Evolutionary conservation across 2,113 vertebrate genomes (phyloP).

Genomic region (Rhegmatorhina hoffmannsi): DNA sequence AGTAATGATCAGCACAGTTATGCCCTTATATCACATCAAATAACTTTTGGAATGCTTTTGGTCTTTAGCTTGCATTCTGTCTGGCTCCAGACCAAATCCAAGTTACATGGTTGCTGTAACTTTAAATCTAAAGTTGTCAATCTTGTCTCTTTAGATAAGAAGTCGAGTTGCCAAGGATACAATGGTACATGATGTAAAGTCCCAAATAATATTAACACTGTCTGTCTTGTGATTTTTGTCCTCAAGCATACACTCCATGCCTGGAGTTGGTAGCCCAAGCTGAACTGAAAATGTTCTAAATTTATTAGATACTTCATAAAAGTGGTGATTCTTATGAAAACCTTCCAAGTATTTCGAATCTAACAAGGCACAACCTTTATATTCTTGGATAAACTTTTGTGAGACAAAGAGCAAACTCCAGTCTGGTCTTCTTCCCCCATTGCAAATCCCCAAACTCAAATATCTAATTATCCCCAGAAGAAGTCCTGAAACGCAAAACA

Average conservation of each 20-base stretch:
- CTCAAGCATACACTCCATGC: background rate
- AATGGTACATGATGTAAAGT: slow-evolving; percentile 44
- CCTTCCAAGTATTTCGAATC: background rate
- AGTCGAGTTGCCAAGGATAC: slow-evolving; percentile 57
- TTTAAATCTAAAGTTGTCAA: slow-evolving; percentile 49
- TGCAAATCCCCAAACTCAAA: background rate
- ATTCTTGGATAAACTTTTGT: background rate
- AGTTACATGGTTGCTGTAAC: background rate
- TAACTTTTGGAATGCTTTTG: background rate
- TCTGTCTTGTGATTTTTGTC: background rate
- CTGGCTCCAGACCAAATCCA: background rate
- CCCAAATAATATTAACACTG: slow-evolving; percentile 20
- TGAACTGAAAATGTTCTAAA: background rate
- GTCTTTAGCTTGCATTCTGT: background rate
- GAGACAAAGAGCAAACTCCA: background rate
- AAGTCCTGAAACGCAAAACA: background rate
- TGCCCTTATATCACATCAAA: background rate
- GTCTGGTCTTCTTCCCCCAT: background rate
- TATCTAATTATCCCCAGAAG: background rate
- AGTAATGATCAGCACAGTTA: background rate
- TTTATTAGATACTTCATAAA: background rate
- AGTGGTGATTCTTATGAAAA: background rate
- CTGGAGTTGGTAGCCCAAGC: background rate
- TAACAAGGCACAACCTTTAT: background rate
- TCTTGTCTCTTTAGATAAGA: slow-evolving; percentile 42